Evolutionary conservation across 2,113 vertebrate species (phyloP), one percentile per base, ranked within the genome.

Genomic region (Muscicapa adusta): DNA sequence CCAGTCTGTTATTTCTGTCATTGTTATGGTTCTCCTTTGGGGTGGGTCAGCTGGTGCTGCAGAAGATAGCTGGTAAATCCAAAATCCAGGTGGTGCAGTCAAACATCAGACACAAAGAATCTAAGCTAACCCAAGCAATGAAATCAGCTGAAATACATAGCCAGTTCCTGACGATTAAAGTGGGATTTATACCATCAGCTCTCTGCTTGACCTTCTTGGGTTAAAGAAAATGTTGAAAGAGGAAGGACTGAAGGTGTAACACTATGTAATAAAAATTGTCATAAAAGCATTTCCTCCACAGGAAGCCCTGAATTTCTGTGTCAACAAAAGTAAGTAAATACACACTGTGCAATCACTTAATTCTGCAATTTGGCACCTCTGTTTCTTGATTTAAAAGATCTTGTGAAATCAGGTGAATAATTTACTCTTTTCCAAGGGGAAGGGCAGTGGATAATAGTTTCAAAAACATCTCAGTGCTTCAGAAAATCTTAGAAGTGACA

Each of bases 291-390:
- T 93, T 89, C 48, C 24, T 94, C 10, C 63, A 29, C 56, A 85
- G 78, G 78, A 93, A 96, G 71, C 22, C 19, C 61, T 89, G 72
- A 65, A 87, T 87, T 91, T 93, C n/a, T 85, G 19, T 65, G 78
- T 82, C 85, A 85, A 76, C 26, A 82, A 29, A 85, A 88, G 45
- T 23, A 88, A 93, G 70, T 33, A 87, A 88, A 94, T 58, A 85
- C 8, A 38, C 51, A 54, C 6, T 70, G 29, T 80, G 56, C 51
- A 73, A 82, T 73, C n/a, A 62, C 42, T 26, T 76, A 33, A 56
- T 48, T 83, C 42, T 70, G 34, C 15, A 36, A 33, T 88, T 58
- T 73, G 43, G 50, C 26, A 29, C 26, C 76, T 85, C 38, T 56
- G 12, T 95, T 70, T 51, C 42, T 85, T 66, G 43, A 83, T 73